Percentiles rank a stretch among this genome's conserved stretches.
Conservation (phyloP, 2,888 invertebrate species). For the Trimorus sp. region DNA sequence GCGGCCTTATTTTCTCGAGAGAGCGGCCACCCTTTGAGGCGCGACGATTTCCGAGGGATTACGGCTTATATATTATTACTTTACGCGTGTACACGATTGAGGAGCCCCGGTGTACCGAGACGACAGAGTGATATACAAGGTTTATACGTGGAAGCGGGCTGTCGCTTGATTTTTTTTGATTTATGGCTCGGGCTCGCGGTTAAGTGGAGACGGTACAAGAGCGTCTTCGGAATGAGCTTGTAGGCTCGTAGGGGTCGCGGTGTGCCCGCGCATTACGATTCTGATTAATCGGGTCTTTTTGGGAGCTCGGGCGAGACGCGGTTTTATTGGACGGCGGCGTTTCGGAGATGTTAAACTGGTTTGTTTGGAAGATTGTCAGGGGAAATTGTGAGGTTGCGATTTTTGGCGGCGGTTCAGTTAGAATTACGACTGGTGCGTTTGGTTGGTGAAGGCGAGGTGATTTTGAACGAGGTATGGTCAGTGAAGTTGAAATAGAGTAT, state of each 20-base stretch:
- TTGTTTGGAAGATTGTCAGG: too few relatives aligned
- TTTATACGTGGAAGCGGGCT: slow-evolving; percentile 43
- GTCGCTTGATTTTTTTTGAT: slow-evolving; percentile 47
- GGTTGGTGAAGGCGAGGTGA: too few relatives aligned
- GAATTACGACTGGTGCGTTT: too few relatives aligned
- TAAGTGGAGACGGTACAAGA: slow-evolving; percentile 26
- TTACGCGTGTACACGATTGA: slow-evolving; percentile 46
- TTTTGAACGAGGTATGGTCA: too few relatives aligned
- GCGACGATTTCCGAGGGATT: slow-evolving; percentile 59
- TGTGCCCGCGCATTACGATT: too few relatives aligned
- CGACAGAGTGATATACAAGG: slow-evolving; percentile 47
- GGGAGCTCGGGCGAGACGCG: too few relatives aligned
- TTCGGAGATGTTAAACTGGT: too few relatives aligned
- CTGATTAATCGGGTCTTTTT: too few relatives aligned
- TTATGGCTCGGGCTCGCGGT: slow-evolving; percentile 25
- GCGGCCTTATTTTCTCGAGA: slow-evolving; percentile 48
- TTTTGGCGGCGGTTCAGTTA: too few relatives aligned
- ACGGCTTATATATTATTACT: slow-evolving; percentile 49
- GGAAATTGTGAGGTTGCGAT: too few relatives aligned
- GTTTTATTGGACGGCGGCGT: too few relatives aligned
- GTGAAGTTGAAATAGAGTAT: too few relatives aligned
- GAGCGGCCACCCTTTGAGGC: slow-evolving; percentile 49
- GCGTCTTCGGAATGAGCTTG: slow-evolving; percentile 15
- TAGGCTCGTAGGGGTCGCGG: not conserved
- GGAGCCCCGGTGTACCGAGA: slow-evolving; percentile 14